Base-by-base conservation (phyloP, 2,113 vertebrate genomes). In the Progne subis region DNA sequence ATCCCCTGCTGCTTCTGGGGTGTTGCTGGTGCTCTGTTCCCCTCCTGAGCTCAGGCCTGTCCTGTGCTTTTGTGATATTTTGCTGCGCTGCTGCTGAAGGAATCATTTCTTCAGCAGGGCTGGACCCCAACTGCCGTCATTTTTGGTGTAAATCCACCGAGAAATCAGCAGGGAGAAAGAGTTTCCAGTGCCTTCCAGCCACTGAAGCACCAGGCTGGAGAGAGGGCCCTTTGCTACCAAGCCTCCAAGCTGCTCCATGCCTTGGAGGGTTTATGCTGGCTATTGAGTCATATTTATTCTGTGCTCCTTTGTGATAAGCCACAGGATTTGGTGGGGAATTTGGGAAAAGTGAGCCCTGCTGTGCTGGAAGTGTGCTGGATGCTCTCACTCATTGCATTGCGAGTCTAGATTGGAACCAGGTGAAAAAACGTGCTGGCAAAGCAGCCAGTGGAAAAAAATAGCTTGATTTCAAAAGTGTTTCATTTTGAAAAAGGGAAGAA, bases 401-500 rank as follows among this genome's bases (percentile, higher is more conserved):
- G 46, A 28, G 47, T 12, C 74, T 71, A 85, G 89, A 95, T 94
- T 95, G 92, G 90, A 97, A 95, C 70, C 90, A 96, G 94, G 91
- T 95, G 95, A 97, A 90, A 91, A 91, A 94, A 85, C 0, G 37
- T 44, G 55, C 87, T 92, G 75, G 67, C 53, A 87, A 65, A 89
- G 77, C 64, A 92, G 50, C n/a, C 32, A 59, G 80, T 56, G 64
- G 86, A 6, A 25, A 74, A 72, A 76, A 80, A 57, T 8, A 28
- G 41, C 12, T 69, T 76, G 57, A 59, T 94, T 92, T 95, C 24
- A 65, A 61, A 94, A 94, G 93, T 97, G 96, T 97, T 97, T 97
- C 95, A 96, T 96, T 97, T 97, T 95, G 92, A 70, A 76, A 89
- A 72, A 32, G 57, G 70, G 19, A 91, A 94, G 78, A 90, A 90